A percentile compares a stretch with the other conserved stretches of the same genome.
These are phyloP conservation scores for Epinephelus cyanopodus DNA, from an alignment of 2,113 vertebrate genomes.

Conservation along the genomic window DNA sequence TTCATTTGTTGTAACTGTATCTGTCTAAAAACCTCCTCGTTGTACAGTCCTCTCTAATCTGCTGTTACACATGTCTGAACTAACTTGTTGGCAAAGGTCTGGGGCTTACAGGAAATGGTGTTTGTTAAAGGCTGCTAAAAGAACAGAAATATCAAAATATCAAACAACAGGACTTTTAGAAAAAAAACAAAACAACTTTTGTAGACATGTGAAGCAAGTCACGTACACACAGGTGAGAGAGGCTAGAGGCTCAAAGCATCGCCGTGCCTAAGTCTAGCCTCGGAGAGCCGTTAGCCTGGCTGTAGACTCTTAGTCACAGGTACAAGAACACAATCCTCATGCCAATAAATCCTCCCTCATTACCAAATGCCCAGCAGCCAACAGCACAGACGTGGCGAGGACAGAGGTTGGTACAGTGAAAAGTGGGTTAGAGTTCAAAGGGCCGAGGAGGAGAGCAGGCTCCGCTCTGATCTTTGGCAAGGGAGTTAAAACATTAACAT, in stretches of 20 bases:
- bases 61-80: no score
- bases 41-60: no score
- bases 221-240: neutral
- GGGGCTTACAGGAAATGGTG: neutral
- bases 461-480: constrained; percentile 74
- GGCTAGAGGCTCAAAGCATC: neutral
- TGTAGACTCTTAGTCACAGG: neutral
- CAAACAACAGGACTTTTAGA: neutral
- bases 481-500: constrained; percentile 79
- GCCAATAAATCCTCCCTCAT: neutral
- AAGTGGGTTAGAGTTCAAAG: constrained; percentile 75
- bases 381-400: neutral
- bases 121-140: neutral
- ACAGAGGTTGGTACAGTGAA: constrained; percentile 39
- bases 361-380: constrained; percentile 5
- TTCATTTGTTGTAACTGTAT: no score
- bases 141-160: neutral
- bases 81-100: neutral
- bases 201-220: neutral
- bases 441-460: constrained; percentile 60
- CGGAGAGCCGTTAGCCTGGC: neutral
- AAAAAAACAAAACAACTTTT: neutral
- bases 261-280: neutral
- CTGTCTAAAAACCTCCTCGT: no score
- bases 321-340: neutral